These are phyloP conservation scores for Tarsius wallacei DNA, from an alignment of 2,797 vertebrate species.

Conservation along the genomic window DNA sequence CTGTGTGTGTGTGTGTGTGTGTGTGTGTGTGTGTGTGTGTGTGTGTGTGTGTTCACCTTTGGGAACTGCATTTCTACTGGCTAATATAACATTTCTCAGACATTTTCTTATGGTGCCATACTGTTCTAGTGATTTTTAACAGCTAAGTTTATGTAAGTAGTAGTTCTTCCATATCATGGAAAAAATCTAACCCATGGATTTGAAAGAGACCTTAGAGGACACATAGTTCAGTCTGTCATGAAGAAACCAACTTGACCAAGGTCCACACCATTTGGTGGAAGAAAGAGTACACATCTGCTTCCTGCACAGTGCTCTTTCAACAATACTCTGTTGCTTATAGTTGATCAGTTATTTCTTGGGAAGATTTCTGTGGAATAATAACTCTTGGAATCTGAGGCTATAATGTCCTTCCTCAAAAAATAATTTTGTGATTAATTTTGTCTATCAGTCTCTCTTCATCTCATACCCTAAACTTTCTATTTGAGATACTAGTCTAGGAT, in stretches of 20 bases:
- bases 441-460: not conserved
- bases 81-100: not conserved
- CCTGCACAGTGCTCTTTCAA: not conserved
- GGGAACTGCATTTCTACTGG: not conserved
- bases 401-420: not conserved
- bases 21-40: not conserved
- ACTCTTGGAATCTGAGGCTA: not conserved
- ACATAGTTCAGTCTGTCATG: not conserved
- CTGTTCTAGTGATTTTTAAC: constrained; percentile 26
- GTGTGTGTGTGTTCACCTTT: not conserved
- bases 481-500: not conserved
- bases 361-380: not conserved
- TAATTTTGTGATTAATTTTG: not conserved
- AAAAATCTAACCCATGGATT: not conserved
- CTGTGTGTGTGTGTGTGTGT: not conserved
- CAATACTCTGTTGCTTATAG: not conserved
- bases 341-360: not conserved
- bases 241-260: not conserved
- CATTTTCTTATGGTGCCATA: not conserved
- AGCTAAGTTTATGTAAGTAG: not conserved
- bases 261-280: not conserved
- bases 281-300: not conserved
- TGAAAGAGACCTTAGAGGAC: not conserved
- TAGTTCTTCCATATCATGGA: not conserved
- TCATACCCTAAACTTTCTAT: not conserved